Evolutionary conservation across 92 coral and sea anemone species (phyloP).

Genomic region (Siderastrea radians): DNA sequence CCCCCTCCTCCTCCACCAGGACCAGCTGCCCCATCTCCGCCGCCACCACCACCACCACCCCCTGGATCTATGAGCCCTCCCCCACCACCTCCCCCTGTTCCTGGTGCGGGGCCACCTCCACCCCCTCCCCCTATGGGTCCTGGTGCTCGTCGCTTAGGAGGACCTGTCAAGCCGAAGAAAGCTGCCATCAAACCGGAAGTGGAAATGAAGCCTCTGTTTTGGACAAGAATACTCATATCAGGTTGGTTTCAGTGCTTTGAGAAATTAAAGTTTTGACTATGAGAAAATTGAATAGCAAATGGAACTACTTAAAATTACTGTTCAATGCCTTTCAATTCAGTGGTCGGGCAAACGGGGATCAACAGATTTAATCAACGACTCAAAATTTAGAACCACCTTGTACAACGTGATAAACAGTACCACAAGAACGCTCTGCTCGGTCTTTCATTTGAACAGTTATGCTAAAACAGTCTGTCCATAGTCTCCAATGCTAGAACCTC

Average conservation of each 20-base stretch:
- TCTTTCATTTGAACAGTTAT: too few species aligned
- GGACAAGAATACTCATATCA: slow-evolving; percentile 86
- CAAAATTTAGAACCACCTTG: too few species aligned
- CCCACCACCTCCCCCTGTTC: slow-evolving; percentile 82
- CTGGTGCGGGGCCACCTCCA: slow-evolving; percentile 66
- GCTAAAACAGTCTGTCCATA: too few species aligned
- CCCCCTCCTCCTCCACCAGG: slow-evolving; percentile 80
- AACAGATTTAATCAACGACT: too few species aligned
- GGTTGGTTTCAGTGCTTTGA: slow-evolving; percentile 22
- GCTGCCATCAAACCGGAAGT: slow-evolving; percentile 90
- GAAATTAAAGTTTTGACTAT: too few species aligned
- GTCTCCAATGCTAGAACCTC: too few species aligned
- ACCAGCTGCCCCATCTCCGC: slow-evolving; percentile 50
- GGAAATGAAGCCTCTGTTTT: slow-evolving; percentile 99
- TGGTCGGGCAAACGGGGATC: too few species aligned
- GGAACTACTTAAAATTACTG: too few species aligned
- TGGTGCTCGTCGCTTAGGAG: slow-evolving; percentile 35
- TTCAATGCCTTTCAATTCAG: too few species aligned
- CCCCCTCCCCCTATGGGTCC: slow-evolving; percentile 84
- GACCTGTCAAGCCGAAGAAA: slow-evolving; percentile 85
- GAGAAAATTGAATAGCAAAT: too few species aligned
- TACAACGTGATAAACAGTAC: too few species aligned
- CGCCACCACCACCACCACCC: slow-evolving; percentile 89
- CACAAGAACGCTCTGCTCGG: too few species aligned
- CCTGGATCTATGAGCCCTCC: slow-evolving; percentile 65